These are phyloP conservation scores for Caenorhabditis latens DNA, from an alignment of 1,140 invertebrate species.

Conservation along the genomic window DNA sequence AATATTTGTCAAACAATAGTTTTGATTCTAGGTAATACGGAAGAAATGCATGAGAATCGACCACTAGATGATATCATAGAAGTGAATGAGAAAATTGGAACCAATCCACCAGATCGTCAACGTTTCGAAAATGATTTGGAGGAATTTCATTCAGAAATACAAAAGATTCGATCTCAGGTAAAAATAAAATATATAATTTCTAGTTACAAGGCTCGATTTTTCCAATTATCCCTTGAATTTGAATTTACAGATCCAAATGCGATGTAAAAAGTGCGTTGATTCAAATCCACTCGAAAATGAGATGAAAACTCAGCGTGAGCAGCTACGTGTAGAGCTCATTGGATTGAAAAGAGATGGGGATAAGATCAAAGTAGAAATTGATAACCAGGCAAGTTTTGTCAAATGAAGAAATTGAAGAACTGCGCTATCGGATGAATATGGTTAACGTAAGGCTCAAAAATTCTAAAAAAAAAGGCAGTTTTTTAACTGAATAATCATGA, in stretches of 20 bases:
- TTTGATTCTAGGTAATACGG: constrained; percentile 39
- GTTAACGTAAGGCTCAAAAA: too few relatives aligned
- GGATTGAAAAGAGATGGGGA: neutral
- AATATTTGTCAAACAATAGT: neutral
- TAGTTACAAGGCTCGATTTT: neutral
- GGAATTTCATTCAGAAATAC: neutral
- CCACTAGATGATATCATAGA: constrained; percentile 48
- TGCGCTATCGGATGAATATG: too few relatives aligned
- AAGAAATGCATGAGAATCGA: constrained; percentile 43
- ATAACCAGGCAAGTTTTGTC: constrained; percentile 1
- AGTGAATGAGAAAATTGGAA: constrained; percentile 3
- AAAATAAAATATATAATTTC: neutral
- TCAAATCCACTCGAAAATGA: constrained; percentile 8
- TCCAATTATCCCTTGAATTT: too few relatives aligned
- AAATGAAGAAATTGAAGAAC: neutral
- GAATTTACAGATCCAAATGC: constrained; percentile 7
- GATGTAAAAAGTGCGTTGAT: neutral
- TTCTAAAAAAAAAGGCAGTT: too few relatives aligned
- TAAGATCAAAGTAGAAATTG: constrained; percentile 6
- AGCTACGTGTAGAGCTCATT: neutral
- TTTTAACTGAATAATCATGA: too few relatives aligned
- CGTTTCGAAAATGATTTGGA: constrained; percentile 47
- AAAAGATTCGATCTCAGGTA: constrained; percentile 6
- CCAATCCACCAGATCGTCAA: constrained; percentile 17
- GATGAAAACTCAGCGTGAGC: constrained; percentile 9